phyloP scores from a whole-genome alignment of 2,888 invertebrate species.

The Drosophila atripex region DNA sequence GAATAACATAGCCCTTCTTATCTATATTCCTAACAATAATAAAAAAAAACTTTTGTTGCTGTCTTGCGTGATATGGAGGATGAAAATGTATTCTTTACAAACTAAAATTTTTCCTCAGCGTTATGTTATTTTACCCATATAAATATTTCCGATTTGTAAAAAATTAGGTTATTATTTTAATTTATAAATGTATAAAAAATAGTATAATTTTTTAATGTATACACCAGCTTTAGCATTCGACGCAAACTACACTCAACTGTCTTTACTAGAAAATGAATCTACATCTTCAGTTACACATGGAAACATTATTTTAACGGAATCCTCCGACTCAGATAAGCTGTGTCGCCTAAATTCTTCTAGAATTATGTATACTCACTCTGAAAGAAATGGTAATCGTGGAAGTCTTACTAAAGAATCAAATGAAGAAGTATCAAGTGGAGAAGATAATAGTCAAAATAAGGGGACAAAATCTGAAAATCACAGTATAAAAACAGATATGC shows the following conservation, averaged over 20 bases:
- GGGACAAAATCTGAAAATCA: constrained; percentile 18
- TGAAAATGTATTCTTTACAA: too few relatives aligned
- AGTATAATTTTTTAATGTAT: constrained; percentile 5
- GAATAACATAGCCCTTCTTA: too few relatives aligned
- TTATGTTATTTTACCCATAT: too few relatives aligned
- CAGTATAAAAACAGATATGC: constrained; percentile 7
- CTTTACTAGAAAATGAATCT: constrained; percentile 62
- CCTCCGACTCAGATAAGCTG: constrained; percentile 29
- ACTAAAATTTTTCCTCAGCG: too few relatives aligned
- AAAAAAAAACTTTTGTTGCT: too few relatives aligned
- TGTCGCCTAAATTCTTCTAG: constrained; percentile 16
- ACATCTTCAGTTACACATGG: constrained; percentile 37
- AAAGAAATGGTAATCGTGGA: constrained; percentile 10
- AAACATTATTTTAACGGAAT: constrained; percentile 20
- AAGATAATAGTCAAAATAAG: constrained; percentile 41
- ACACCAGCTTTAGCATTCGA: constrained; percentile 69
- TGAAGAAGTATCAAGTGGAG: neutral
- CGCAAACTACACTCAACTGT: constrained; percentile 66
- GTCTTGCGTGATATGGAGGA: too few relatives aligned
- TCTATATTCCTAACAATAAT: too few relatives aligned
- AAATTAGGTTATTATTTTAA: too few relatives aligned
- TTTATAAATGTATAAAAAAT: neutral
- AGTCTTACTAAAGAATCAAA: constrained; percentile 11
- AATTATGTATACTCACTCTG: constrained; percentile 19
- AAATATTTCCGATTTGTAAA: too few relatives aligned